Evolutionary conservation across 2,113 vertebrate species (phyloP), one percentile per base, ranked within the genome.

Genomic region (Benthochromis sp.): DNA sequence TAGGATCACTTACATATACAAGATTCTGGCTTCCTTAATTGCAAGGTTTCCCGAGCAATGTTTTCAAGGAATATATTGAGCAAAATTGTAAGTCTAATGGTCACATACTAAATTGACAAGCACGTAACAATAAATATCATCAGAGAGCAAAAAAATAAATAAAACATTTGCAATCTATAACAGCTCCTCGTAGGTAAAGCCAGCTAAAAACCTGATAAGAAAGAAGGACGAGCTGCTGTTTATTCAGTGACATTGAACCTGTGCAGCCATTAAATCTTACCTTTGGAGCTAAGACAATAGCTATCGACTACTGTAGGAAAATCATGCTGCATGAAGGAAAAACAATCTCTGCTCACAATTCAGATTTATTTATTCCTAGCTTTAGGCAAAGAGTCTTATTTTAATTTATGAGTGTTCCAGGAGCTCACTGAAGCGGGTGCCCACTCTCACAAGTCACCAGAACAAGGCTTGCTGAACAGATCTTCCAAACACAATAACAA

Each of bases 361-460:
- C 85, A 87, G 92, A 95, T 95, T 94, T 95, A 96, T 97, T 95
- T 95, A 96, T 95, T 94, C 90, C 89, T 94, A 78, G 94, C 96
- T 97, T 94, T 86, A 92, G 96, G 96, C 94, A 93, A 96, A 94
- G 91, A 84, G 89, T 89, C 92, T 93, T 86, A 88, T 93, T 95
- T 95, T 95, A 95, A 96, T 96, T 95, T 95, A 96, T 96, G 93
- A 91, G 86, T 90, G 90, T 90, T 94, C 88, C 79, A 61, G 81
- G 93, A 94, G 94, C 90, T 95, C 91, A 92, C 81, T 89, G 93
- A 93, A 92, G 90, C 90, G 27, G 82, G 59, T 91, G 92, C 89
- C 91, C 91, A 90, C 90, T 89, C 84, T 88, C 91, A 86, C 92
- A 89, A 93, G 88, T 91, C 88, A 89, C 90, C 61, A 90, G 66